Conservation (phyloP, 2,113 vertebrate species). For the Takifugu bimaculatus region DNA sequence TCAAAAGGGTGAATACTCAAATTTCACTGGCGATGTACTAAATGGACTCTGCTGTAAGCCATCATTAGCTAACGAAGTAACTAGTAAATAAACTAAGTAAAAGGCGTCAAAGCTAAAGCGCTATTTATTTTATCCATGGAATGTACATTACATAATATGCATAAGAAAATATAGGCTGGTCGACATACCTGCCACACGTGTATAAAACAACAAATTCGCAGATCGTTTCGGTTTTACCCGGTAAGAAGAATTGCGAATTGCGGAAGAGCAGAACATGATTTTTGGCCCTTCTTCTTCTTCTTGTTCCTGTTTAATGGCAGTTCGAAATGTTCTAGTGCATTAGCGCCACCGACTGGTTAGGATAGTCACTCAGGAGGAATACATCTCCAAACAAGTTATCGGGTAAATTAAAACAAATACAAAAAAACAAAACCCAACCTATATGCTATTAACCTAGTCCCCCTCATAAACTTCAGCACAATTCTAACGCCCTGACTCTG, state of each 20-base stretch:
- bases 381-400: no score
- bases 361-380: no score
- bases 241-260: conserved; percentile 24
- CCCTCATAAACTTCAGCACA: no score
- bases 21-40: background rate
- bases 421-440: no score
- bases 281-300: conserved; percentile 25
- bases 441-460: no score
- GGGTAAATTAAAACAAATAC: no score
- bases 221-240: background rate
- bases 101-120: background rate
- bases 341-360: no score
- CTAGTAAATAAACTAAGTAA: no score
- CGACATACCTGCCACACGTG: conserved; percentile 10
- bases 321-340: no score
- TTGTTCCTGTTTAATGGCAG: no score
- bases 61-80: conserved; percentile 35
- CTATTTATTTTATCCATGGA: background rate
- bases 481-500: no score
- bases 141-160: background rate
- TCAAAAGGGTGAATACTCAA: conserved; percentile 1
- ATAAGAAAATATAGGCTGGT: no score
- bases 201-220: background rate
- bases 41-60: conserved; percentile 13
- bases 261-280: conserved; percentile 40